Conservation (phyloP, 2,888 invertebrate species). For the Sturmia bella region DNA sequence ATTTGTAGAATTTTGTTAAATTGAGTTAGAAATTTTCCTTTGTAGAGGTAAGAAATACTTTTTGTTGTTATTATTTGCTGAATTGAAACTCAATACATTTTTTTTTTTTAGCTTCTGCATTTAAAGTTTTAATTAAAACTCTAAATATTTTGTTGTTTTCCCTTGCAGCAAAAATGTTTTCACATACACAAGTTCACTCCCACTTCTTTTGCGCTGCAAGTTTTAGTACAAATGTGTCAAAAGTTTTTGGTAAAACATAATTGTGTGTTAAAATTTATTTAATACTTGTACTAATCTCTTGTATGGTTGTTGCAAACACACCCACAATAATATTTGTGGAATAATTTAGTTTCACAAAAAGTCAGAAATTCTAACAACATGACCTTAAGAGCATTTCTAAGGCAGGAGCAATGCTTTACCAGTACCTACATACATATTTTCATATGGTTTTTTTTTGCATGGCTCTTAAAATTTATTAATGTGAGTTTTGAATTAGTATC, state of each 20-base stretch:
- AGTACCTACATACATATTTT: not conserved
- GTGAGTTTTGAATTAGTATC: not conserved
- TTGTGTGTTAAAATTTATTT: slow-evolving; percentile 65
- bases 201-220: not conserved
- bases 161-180: slow-evolving; percentile 20
- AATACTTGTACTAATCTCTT: slow-evolving; percentile 58
- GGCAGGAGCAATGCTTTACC: slow-evolving; percentile 1
- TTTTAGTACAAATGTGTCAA: slow-evolving; percentile 57
- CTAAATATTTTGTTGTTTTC: slow-evolving; percentile 46
- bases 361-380: slow-evolving; percentile 9
- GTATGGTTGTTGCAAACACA: slow-evolving; percentile 49
- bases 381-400: slow-evolving; percentile 3
- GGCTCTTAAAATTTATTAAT: not conserved
- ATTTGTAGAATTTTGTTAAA: too few species aligned
- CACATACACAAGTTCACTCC: slow-evolving; percentile 29
- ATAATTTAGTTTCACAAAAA: slow-evolving; percentile 14
- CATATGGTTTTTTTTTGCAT: not conserved
- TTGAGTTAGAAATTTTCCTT: too few species aligned
- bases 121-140: slow-evolving; percentile 60
- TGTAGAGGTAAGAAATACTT: too few species aligned
- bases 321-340: slow-evolving; percentile 25
- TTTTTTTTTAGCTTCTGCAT: slow-evolving; percentile 21
- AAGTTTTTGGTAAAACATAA: slow-evolving; percentile 59
- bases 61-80: too few species aligned
- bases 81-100: too few species aligned